Evolutionary conservation across 2,888 invertebrate genomes (phyloP).

Genomic region (Dynastes grantii): DNA sequence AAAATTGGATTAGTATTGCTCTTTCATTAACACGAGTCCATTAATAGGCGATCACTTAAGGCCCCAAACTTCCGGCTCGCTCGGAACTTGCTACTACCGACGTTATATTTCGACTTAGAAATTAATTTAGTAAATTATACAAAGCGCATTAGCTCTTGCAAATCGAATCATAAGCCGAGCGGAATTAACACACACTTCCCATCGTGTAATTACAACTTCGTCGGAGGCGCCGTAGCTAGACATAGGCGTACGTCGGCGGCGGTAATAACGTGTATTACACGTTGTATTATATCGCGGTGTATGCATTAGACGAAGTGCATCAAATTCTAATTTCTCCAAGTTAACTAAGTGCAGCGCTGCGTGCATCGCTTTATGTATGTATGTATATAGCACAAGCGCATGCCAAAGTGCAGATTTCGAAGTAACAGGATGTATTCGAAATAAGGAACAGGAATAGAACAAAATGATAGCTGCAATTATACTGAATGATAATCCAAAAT

Average conservation of each 20-base stretch:
- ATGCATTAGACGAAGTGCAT: constrained; percentile 1
- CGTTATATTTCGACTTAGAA: constrained; percentile 1
- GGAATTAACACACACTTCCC: constrained; percentile 6
- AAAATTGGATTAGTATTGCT: too few species aligned
- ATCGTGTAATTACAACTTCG: constrained; percentile 22
- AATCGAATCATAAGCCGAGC: constrained; percentile 31
- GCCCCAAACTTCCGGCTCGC: too few species aligned
- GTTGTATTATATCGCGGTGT: background rate
- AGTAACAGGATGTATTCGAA: too few species aligned
- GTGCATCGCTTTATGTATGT: constrained; percentile 13
- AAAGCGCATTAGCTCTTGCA: constrained; percentile 23
- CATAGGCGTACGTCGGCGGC: background rate
- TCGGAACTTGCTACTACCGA: too few species aligned
- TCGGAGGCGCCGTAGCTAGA: background rate
- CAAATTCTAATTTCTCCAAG: constrained; percentile 21
- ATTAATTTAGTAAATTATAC: constrained; percentile 27
- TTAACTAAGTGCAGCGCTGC: constrained; percentile 30
- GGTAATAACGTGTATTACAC: constrained; percentile 16
- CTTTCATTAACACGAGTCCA: too few species aligned
- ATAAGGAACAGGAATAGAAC: too few species aligned
- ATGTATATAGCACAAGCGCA: background rate
- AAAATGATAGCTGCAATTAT: too few species aligned
- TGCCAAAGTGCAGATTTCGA: too few species aligned
- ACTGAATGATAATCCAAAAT: too few species aligned
- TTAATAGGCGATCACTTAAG: too few species aligned